These are phyloP conservation scores for Metaphire vulgaris DNA, from an alignment of 1,140 invertebrate genomes.

Conservation along the genomic window DNA sequence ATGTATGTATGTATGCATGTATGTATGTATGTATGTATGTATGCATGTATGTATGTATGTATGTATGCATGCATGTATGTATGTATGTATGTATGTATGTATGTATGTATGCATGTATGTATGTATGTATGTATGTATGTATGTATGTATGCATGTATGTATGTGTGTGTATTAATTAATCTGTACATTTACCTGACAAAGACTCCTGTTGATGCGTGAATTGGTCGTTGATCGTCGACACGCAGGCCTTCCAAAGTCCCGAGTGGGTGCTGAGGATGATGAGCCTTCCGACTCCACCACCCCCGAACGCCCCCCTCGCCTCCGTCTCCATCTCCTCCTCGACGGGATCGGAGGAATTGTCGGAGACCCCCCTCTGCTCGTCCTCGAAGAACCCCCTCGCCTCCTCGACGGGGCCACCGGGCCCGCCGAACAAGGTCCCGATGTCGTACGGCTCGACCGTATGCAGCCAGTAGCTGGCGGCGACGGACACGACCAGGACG, in stretches of 20 bases:
- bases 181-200: no score
- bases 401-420: no score
- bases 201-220: no score
- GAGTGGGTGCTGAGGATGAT: neutral
- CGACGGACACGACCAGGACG: neutral
- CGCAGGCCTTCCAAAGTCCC: neutral
- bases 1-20: constrained; percentile 18
- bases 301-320: neutral
- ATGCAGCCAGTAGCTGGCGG: neutral
- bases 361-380: no score
- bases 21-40: neutral
- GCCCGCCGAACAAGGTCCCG: no score
- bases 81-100: constrained; percentile 2
- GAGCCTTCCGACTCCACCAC: neutral
- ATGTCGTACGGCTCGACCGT: neutral
- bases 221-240: neutral
- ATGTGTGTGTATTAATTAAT: no score
- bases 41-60: neutral
- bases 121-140: no score
- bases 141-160: constrained; percentile 7
- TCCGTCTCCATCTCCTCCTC: no score
- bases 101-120: no score
- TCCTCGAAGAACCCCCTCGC: no score
- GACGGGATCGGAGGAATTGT: no score
- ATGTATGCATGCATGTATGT: no score